Percentiles rank a stretch among this genome's conserved stretches.
Conservation (phyloP, 2,113 vertebrate species). For the Morone chrysops region DNA sequence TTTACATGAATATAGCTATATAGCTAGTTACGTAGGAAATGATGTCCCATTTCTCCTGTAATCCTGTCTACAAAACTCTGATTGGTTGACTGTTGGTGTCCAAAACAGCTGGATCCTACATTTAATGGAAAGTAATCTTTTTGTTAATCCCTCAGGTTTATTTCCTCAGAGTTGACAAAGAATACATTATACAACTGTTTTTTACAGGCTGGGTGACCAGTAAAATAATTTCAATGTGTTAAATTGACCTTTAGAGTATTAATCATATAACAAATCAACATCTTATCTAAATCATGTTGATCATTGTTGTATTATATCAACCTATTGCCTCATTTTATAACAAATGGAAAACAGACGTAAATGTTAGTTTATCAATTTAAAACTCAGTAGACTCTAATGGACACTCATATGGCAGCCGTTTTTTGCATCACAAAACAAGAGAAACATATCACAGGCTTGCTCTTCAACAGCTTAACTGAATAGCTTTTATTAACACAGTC, state of each 20-base stretch:
- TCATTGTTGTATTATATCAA: not conserved
- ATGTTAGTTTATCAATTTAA: not conserved
- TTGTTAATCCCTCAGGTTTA: too few relatives aligned
- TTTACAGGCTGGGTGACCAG: not conserved
- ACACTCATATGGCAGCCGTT: not conserved
- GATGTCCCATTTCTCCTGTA: not conserved
- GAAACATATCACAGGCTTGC: not conserved
- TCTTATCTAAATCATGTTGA: not conserved
- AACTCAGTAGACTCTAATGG: not conserved
- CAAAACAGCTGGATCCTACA: not conserved
- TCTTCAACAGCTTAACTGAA: not conserved
- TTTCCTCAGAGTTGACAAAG: not conserved
- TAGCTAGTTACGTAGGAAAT: not conserved
- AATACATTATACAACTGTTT: not conserved
- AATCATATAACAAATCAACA: not conserved
- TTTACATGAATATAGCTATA: not conserved
- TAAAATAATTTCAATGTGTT: not conserved
- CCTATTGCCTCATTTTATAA: not conserved
- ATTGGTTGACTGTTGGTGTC: not conserved
- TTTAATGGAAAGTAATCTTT: too few relatives aligned
- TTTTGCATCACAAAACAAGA: constrained; percentile 1
- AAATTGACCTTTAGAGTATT: not conserved
- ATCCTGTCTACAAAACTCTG: not conserved
- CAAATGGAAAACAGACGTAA: not conserved
- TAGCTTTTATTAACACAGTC: constrained; percentile 14